Base-by-base conservation (phyloP, 2,113 vertebrate species). In the Arvicanthis niloticus region DNA sequence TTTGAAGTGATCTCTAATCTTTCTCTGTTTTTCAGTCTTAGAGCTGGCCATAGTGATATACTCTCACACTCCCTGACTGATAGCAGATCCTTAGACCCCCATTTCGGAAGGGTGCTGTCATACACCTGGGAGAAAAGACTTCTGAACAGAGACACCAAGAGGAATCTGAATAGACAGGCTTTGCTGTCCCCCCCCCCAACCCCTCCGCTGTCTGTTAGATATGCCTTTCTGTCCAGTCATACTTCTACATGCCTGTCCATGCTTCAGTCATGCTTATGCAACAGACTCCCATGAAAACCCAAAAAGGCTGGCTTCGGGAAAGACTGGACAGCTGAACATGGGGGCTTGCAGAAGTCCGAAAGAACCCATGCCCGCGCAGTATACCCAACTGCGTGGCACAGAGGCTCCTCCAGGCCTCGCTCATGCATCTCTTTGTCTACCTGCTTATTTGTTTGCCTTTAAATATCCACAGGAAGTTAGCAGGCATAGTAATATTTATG, bases 121-220 rank as follows among this genome's bases (percentile, higher is more conserved):
- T 65, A 34, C 16, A 70, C 62, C 65, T 5, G 8, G 40, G 75
- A 72, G 73, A 62, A 80, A 87, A 51, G 73, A 80, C 81, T 92
- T 26, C 65, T 51, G 13, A 42, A 37, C 45, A 37, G 31, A 77
- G 53, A 73, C 29, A 76, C 42, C 37, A 37, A 42, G 40, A 81
- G 60, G 75, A 95, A 91, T 91, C 89, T 65, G 82, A 72, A 81
- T 75, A 91, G 84, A 88, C 89, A 92, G 84, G 94, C 84, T 80
- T 80, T 56, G 65, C 82, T 73, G 75, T 80, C 60, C 81, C 82
- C 82, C 48, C 53, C 37, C 60, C 40, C 9, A 34, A n/a, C n/a
- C n/a, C n/a, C n/a, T 87, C 89, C 73, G 24, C 81, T 37, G 88
- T 65, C 73, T n/a, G 81, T 81, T 87, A 72, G 37, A 60, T 75